Evolutionary conservation across 2,888 invertebrate species (phyloP), one percentile per base, ranked within the genome.

Genomic region (Eumerus sabulonum): DNA sequence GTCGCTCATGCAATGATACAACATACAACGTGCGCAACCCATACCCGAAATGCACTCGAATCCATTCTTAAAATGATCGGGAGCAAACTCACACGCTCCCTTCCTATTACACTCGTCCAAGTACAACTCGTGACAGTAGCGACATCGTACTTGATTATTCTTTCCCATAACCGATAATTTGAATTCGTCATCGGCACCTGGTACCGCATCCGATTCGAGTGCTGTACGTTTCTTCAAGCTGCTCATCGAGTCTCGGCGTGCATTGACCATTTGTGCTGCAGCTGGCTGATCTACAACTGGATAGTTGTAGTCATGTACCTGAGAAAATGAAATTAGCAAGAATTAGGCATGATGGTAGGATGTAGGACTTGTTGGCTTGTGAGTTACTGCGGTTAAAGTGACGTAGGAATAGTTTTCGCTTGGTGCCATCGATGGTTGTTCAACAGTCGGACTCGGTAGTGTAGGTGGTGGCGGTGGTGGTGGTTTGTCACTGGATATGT

Each of bases 1-100:
- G 89, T 97, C 96, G 82, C 95, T 92, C 92, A 96, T 94, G 89
- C 98, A 98, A 90, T 98, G 97, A 90, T 97, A 98, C 85, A 97
- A 91, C 92, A 97, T 93, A 85, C 96, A 95, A 90, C 92, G 94
- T 14, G 97, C 96, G 88, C 96, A 96, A 83, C 93, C 92, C 85
- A 98, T 93, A 87, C 98, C 97, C 53, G 95, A 93, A 50, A 96
- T 92, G 67, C 92, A 91, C 87, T 97, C 94, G 84, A 98, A 94
- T 85, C 95, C 94, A 19, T 93, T 91, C 82, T 92, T 92, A 86
- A 94, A 92, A 85, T 93, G 92, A 90, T 98, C 97, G 0, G 98
- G 98, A 1, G 97, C 97, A 88, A 92, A 94, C 85, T 94, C 93
- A 86, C 96, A 96, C 59, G 95, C 92, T 72, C 98, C 98, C 13